These are phyloP conservation scores for Mythimna ferrago DNA, from an alignment of 2,888 invertebrate species.

Conservation along the genomic window DNA sequence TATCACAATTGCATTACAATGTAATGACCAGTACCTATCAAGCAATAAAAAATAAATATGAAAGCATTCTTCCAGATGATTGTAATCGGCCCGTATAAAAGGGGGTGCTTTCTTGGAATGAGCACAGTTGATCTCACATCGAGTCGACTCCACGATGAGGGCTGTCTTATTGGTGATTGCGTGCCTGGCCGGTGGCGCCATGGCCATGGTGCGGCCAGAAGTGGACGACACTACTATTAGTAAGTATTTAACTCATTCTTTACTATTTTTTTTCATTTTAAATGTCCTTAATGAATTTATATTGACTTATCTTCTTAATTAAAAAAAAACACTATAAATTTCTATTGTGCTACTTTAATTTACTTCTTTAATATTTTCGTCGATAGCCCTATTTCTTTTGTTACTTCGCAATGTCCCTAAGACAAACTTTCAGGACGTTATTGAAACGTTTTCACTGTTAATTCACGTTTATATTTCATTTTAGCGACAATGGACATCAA, in stretches of 20 bases:
- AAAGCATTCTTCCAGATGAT: conserved; percentile 31
- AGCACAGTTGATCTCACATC: conserved; percentile 78
- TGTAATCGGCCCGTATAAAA: conserved; percentile 72
- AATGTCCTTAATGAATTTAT: not conserved
- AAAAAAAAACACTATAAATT: too few relatives aligned
- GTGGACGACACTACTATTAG: conserved; percentile 75
- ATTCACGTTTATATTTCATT: conserved; percentile 31
- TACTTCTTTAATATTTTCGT: not conserved
- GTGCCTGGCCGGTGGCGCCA: conserved; percentile 82
- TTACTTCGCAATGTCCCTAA: not conserved
- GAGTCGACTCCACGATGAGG: conserved; percentile 82
- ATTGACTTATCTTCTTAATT: too few relatives aligned
- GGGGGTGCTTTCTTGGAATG: conserved; percentile 33
- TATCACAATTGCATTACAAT: conserved; percentile 38
- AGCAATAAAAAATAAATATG: conserved; percentile 44
- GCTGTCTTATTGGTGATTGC: conserved; percentile 75
- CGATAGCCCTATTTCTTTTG: not conserved
- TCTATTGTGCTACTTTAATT: not conserved
- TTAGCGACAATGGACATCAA: conserved; percentile 85
- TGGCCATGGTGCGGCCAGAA: conserved; percentile 73
- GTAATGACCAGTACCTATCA: conserved; percentile 47
- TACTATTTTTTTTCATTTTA: not conserved
- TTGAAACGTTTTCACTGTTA: not conserved
- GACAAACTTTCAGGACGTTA: not conserved
- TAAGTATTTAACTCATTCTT: conserved; percentile 63